Evolutionary conservation across 2,113 vertebrate genomes (phyloP).

Genomic region (Cebus imitator): DNA sequence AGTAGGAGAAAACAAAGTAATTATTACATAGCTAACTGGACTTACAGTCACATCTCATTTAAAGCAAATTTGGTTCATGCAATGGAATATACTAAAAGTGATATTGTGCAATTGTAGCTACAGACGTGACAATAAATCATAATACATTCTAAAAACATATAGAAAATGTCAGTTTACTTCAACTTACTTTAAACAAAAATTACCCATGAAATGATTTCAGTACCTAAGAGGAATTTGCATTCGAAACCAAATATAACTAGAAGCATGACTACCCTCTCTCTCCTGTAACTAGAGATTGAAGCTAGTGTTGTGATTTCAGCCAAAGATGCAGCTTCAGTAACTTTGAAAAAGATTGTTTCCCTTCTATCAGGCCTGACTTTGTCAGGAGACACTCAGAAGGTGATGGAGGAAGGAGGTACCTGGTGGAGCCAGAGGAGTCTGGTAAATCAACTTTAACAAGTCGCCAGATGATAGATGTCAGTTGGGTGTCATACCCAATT

Average conservation of each 20-base stretch:
- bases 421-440: background rate
- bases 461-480: background rate
- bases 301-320: slow-evolving; percentile 22
- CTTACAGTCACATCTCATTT: background rate
- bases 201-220: background rate
- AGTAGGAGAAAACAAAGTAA: background rate
- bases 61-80: background rate
- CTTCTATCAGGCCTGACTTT: background rate
- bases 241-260: slow-evolving; percentile 20
- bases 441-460: background rate
- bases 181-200: slow-evolving; percentile 8
- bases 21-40: background rate
- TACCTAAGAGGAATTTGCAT: background rate
- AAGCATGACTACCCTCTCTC: background rate
- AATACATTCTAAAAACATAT: background rate
- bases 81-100: background rate
- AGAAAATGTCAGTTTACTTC: background rate
- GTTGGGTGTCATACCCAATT: background rate
- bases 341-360: background rate
- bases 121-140: background rate
- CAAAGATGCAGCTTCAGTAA: background rate
- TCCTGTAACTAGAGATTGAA: background rate
- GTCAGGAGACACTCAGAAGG: background rate
- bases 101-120: background rate
- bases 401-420: background rate